Base-by-base conservation (phyloP, 2,797 vertebrate species). In the Lutjanus campechanus region DNA sequence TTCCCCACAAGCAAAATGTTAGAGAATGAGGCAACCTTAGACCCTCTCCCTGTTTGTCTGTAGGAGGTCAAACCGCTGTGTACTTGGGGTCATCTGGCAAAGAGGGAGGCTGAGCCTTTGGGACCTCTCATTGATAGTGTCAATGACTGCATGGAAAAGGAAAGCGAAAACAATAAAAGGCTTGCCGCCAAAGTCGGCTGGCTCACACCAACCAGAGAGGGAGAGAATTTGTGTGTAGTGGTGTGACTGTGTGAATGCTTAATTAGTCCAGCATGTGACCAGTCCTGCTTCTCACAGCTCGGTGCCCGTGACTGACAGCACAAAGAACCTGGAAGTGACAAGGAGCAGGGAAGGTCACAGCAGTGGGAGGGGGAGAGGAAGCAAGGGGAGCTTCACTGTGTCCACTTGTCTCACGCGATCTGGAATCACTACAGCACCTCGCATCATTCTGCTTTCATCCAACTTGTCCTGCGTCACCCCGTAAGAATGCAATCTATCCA, bases 371-470 rank as follows among this genome's bases (percentile, higher is more conserved):
- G 63, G 58, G 55, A 54, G 70, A 75, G 85, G 65, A 73, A 65
- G 66, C 55, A 11, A 67, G 66, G 75, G 46, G 83, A 68, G 66
- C 47, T 58, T 81, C 50, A 51, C 54, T 68, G 69, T 67, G 75
- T 91, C 89, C 85, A 81, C 84, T 87, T 92, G 85, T 94, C 90
- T 94, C 94, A 92, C 87, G 82, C 91, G 40, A 94, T 90, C 79
- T 93, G 81, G 83, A 91, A 89, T 87, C 83, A 84, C 81, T 69
- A 43, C 77, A 72, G 76, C 77, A 68, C 73, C 80, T 90, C 65
- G 29, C 84, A 75, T 87, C 77, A 72, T 72, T 81, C 53, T 36
- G 73, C 86, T 88, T 79, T 88, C 64, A 85, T 93, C 85, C 81
- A 83, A 54, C 73, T 77, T 41, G 50, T 79, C 67, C 53, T 64